Conservation (phyloP, 2,797 vertebrate species). For the Serranus cabrilla region DNA sequence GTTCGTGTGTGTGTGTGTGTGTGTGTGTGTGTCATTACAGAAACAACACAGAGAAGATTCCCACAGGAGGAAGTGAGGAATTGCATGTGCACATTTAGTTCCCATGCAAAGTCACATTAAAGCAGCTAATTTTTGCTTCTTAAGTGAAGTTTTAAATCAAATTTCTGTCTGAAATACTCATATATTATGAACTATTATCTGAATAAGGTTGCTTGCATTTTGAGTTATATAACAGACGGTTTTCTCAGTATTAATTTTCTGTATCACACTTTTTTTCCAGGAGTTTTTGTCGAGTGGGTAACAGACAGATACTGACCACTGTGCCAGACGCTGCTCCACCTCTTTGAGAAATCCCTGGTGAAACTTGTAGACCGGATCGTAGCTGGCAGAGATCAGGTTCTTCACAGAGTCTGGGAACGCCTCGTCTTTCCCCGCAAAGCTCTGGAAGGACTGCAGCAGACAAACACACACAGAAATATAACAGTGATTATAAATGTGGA, state of each 20-base stretch:
- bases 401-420: conserved; percentile 89
- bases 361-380: conserved; percentile 93
- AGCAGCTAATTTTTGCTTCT: neutral
- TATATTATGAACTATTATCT: neutral
- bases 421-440: conserved; percentile 88
- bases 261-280: no score
- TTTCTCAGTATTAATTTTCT: neutral
- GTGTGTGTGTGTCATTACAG: conserved; percentile 28
- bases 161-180: neutral
- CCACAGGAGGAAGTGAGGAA: conserved; percentile 9
- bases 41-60: conserved; percentile 44
- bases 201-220: neutral
- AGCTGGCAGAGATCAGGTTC: conserved; percentile 89
- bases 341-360: conserved; percentile 94
- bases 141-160: neutral
- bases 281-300: neutral
- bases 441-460: conserved; percentile 90
- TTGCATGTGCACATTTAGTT: neutral
- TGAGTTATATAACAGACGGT: neutral
- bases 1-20: conserved; percentile 13
- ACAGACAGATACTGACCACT: conserved; percentile 87
- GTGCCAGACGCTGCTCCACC: conserved; percentile 92
- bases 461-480: neutral
- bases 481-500: neutral
- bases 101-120: conserved; percentile 11